A percentile compares a stretch with the other conserved stretches of the same genome.
These are phyloP conservation scores for Chaetogeoica ovagalla DNA, from an alignment of 2,888 invertebrate genomes.

Conservation along the genomic window DNA sequence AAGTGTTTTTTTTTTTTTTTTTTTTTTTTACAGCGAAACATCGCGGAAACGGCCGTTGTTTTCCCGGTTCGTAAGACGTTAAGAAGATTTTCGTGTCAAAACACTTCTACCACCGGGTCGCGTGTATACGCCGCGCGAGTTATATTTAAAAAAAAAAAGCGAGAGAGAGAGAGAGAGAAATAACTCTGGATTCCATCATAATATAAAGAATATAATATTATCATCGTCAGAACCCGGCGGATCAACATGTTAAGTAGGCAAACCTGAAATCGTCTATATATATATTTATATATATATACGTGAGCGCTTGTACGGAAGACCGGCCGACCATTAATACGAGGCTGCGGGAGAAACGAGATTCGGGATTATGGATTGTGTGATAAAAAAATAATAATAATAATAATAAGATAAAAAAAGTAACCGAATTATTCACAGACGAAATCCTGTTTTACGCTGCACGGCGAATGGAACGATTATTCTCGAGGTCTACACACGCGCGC, in stretches of 20 bases:
- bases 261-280: conserved; percentile 38
- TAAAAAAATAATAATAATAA: conserved; percentile 28
- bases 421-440: conserved; percentile 20
- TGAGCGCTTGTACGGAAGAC: background rate
- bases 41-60: background rate
- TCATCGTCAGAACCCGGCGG: background rate
- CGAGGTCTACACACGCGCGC: conserved; percentile 1
- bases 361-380: conserved; percentile 45
- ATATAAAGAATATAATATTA: background rate
- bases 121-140: background rate
- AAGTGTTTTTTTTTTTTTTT: too few species aligned
- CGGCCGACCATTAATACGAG: background rate
- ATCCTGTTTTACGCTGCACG: conserved; percentile 16
- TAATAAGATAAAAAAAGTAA: background rate
- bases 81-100: background rate
- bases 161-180: too few species aligned
- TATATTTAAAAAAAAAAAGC: background rate
- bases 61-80: background rate
- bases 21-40: background rate
- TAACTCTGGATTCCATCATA: background rate
- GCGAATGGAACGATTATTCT: background rate
- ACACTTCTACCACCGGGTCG: background rate
- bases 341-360: conserved; percentile 40
- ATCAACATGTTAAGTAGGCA: conserved; percentile 49
- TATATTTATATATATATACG: too few species aligned